These are phyloP conservation scores for Siniperca obscura DNA, from an alignment of 2,797 vertebrate species.

Conservation along the genomic window DNA sequence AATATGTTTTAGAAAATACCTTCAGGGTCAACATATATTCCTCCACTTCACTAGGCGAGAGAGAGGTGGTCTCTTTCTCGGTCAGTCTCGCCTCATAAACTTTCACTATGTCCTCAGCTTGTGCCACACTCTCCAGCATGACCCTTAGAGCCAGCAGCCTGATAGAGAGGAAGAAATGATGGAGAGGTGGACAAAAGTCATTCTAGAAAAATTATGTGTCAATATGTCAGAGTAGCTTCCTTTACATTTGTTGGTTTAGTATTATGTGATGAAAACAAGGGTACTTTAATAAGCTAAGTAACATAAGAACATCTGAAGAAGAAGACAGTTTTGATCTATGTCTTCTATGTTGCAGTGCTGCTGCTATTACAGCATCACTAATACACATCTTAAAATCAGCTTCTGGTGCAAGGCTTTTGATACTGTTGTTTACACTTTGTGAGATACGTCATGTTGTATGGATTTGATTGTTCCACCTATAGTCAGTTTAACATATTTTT, in stretches of 20 bases:
- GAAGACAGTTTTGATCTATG: not conserved
- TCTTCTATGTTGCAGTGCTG: not conserved
- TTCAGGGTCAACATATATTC: conserved; percentile 85
- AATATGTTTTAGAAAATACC: conserved; percentile 51
- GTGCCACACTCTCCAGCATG: conserved; percentile 89
- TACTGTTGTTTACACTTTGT: no score
- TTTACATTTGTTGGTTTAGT: not conserved
- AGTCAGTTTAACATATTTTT: no score
- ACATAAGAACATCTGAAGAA: not conserved
- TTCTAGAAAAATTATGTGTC: not conserved
- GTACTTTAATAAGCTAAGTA: not conserved
- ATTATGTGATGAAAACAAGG: not conserved
- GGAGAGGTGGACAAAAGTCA: not conserved
- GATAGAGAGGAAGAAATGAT: not conserved
- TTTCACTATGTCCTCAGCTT: conserved; percentile 92
- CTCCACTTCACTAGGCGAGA: conserved; percentile 90
- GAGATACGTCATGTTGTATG: no score
- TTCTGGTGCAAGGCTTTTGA: not conserved
- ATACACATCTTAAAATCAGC: not conserved
- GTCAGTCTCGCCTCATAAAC: conserved; percentile 93
- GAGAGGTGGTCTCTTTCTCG: conserved; percentile 94
- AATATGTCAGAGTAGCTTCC: not conserved
- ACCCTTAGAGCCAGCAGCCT: conserved; percentile 89
- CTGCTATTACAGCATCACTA: no score
- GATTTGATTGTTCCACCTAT: no score